Percentiles rank a stretch among this genome's conserved stretches.
Conservation (phyloP, 2,113 vertebrate species). For the Coptodon rendalli region DNA sequence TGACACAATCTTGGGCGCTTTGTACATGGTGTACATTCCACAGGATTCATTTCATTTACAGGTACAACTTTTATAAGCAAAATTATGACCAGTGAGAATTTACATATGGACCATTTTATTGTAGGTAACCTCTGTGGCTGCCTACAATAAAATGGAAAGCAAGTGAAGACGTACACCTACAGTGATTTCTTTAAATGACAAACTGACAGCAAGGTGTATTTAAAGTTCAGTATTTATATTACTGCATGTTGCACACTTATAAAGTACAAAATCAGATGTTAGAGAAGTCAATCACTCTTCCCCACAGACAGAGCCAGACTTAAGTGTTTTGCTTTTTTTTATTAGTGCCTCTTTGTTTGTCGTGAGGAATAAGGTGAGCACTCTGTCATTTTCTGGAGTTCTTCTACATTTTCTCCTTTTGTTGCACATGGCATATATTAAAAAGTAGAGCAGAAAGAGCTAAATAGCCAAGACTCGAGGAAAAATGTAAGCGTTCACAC, state of each 20-base stretch:
- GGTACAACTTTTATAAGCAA: background rate
- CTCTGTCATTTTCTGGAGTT: slow-evolving; percentile 30
- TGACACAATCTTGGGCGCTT: background rate
- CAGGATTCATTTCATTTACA: background rate
- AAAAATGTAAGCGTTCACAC: slow-evolving; percentile 17
- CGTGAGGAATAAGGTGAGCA: background rate
- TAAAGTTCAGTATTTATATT: background rate
- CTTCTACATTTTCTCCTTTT: slow-evolving; percentile 23
- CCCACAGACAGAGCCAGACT: background rate
- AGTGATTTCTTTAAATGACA: background rate
- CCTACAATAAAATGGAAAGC: background rate
- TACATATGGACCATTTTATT: background rate
- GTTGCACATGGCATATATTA: slow-evolving; percentile 11
- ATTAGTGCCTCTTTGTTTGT: slow-evolving; percentile 4
- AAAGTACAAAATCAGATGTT: background rate
- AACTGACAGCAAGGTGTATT: background rate
- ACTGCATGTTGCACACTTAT: background rate
- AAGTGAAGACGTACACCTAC: background rate
- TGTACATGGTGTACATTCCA: background rate
- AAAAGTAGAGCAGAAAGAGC: slow-evolving; percentile 1
- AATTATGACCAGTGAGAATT: background rate
- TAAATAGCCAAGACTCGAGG: background rate
- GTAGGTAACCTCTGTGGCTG: background rate
- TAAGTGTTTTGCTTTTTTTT: background rate
- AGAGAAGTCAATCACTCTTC: background rate